Conservation (phyloP, 2,797 vertebrate genomes). For the Craterocephalus amniculus region DNA sequence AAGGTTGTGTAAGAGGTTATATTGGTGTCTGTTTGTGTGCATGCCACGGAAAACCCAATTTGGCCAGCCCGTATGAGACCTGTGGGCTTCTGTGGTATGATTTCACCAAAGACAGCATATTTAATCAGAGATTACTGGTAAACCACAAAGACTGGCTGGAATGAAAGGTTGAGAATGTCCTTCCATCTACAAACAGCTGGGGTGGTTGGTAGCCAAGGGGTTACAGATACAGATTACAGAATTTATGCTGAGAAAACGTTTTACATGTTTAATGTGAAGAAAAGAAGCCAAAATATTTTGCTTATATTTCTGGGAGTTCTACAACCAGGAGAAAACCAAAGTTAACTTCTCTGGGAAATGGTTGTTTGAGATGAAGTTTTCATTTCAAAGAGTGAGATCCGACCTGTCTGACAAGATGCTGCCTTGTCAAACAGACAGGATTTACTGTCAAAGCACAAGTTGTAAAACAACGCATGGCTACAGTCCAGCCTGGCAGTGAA, state of each 20-base stretch:
- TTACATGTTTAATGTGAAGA: not conserved
- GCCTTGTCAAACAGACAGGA: slow-evolving; percentile 7
- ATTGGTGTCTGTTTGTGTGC: slow-evolving; percentile 48
- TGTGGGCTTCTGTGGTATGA: slow-evolving; percentile 44
- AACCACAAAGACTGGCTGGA: slow-evolving; percentile 11
- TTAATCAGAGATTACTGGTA: slow-evolving; percentile 41
- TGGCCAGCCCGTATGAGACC: slow-evolving; percentile 30
- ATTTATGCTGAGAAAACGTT: not conserved
- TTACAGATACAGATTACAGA: not conserved
- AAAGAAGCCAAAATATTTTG: not conserved
- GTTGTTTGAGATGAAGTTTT: slow-evolving; percentile 6
- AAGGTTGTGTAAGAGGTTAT: slow-evolving; percentile 48
- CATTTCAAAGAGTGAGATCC: not conserved
- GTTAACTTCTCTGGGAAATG: not conserved
- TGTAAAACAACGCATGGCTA: slow-evolving; percentile 23
- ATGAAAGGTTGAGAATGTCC: slow-evolving; percentile 9
- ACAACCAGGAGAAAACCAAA: not conserved
- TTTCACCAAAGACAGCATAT: slow-evolving; percentile 7
- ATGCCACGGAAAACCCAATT: slow-evolving; percentile 47
- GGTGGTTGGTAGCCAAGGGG: not conserved
- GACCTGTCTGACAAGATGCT: slow-evolving; percentile 48
- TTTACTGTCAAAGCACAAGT: slow-evolving; percentile 31
- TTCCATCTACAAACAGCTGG: not conserved
- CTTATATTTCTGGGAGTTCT: not conserved
- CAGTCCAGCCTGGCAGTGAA: slow-evolving; percentile 36